phyloP scores from a whole-genome alignment of 1,140 invertebrate genomes.

The Drosophila kohkoa region DNA sequence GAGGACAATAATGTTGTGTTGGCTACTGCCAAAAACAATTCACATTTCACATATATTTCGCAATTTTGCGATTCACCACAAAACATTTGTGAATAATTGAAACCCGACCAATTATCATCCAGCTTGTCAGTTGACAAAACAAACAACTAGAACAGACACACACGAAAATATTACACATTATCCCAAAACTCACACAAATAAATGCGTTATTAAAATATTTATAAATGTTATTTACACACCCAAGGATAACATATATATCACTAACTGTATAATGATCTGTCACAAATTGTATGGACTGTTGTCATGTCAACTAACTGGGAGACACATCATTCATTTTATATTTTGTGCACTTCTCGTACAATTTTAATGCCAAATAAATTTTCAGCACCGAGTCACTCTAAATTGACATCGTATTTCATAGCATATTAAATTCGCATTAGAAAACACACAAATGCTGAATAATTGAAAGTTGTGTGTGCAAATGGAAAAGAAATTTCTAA shows the following conservation, averaged over 20 bases:
- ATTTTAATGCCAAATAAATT: background rate
- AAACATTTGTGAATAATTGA: constrained; percentile 72
- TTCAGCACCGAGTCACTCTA: background rate
- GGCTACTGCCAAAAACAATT: constrained; percentile 34
- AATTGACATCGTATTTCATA: background rate
- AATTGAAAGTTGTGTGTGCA: too few species aligned
- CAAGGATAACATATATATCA: background rate
- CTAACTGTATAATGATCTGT: constrained; percentile 11
- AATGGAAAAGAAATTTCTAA: too few species aligned
- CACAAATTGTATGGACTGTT: constrained; percentile 11
- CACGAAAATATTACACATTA: constrained; percentile 22
- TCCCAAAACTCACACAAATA: constrained; percentile 42
- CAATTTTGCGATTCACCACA: constrained; percentile 59
- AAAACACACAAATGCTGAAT: too few species aligned
- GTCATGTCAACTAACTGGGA: constrained; percentile 9
- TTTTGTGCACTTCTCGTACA: background rate
- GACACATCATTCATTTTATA: background rate
- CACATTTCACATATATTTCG: constrained; percentile 37
- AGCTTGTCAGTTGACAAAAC: constrained; percentile 58
- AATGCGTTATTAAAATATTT: constrained; percentile 63
- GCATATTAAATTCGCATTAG: background rate
- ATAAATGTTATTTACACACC: constrained; percentile 58
- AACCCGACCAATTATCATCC: constrained; percentile 60
- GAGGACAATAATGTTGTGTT: constrained; percentile 43
- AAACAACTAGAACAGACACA: constrained; percentile 35